These are phyloP conservation scores for Pollachius pollachius DNA, from an alignment of 2,113 vertebrate genomes.

Conservation along the genomic window DNA sequence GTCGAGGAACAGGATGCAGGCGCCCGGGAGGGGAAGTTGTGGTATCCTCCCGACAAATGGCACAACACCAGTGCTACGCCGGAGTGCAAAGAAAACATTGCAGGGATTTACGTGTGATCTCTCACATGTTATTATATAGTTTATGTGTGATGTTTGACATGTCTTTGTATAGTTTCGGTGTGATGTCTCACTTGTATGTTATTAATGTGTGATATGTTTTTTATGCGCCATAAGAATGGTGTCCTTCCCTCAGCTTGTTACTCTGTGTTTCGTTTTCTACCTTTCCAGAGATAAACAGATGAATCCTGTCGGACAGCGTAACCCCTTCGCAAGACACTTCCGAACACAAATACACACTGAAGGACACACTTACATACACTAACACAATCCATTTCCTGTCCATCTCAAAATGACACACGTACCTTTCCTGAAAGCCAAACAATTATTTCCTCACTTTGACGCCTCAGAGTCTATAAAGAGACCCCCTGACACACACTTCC, in stretches of 20 bases:
- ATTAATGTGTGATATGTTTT: conserved; percentile 29
- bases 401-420: conserved; percentile 56
- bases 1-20: conserved; percentile 71
- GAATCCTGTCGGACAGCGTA: conserved; percentile 39
- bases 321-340: conserved; percentile 20
- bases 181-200: no score
- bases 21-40: conserved; percentile 61
- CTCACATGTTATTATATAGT: not conserved
- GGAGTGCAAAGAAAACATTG: conserved; percentile 14
- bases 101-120: conserved; percentile 1
- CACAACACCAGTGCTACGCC: conserved; percentile 19
- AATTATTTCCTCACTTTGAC: conserved; percentile 74
- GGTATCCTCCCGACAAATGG: conserved; percentile 54
- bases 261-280: no score
- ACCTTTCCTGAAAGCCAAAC: conserved; percentile 70
- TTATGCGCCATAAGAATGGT: not conserved
- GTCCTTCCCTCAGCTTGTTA: not conserved
- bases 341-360: conserved; percentile 22
- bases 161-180: not conserved
- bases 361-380: conserved; percentile 18
- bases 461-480: conserved; percentile 61
- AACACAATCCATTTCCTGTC: conserved; percentile 61
- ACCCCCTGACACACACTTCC: conserved; percentile 6
- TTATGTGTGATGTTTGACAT: no score
- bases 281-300: conserved; percentile 50